These are phyloP conservation scores for Symphodus melops DNA, from an alignment of 2,113 vertebrate genomes.

Conservation along the genomic window DNA sequence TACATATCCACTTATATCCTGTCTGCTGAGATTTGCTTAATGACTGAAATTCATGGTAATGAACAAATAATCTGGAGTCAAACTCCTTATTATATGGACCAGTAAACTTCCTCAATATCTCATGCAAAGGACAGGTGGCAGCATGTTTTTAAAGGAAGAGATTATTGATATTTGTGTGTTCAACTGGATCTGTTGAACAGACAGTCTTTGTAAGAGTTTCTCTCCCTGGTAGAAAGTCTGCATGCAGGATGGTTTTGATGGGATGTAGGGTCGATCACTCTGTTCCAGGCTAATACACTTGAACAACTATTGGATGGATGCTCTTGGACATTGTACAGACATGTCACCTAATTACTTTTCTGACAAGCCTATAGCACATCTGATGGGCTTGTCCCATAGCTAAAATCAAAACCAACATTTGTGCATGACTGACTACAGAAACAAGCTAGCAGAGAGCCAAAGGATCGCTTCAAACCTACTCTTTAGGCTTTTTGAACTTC, in stretches of 20 bases:
- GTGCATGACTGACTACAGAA: not conserved
- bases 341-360: not conserved
- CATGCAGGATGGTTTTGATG: not conserved
- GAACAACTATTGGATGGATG: not conserved
- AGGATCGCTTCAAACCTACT: not conserved
- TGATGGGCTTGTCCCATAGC: not conserved
- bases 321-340: not conserved
- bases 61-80: conserved; percentile 4
- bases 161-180: conserved; percentile 9
- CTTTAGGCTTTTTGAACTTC: not conserved
- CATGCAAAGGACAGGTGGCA: not conserved
- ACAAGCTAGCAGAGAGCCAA: not conserved
- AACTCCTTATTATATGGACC: conserved; percentile 3
- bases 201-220: not conserved
- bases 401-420: not conserved
- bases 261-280: not conserved
- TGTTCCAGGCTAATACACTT: not conserved
- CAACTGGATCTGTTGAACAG: not conserved
- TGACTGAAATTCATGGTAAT: not conserved
- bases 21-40: not conserved
- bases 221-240: not conserved
- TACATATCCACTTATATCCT: too few species aligned
- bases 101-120: not conserved
- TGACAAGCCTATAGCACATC: not conserved
- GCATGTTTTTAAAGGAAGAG: too few species aligned